A percentile compares a stretch with the other conserved stretches of the same genome.
These are phyloP conservation scores for Monoplex corrugatus DNA, from an alignment of 2,888 invertebrate genomes.

Conservation along the genomic window DNA sequence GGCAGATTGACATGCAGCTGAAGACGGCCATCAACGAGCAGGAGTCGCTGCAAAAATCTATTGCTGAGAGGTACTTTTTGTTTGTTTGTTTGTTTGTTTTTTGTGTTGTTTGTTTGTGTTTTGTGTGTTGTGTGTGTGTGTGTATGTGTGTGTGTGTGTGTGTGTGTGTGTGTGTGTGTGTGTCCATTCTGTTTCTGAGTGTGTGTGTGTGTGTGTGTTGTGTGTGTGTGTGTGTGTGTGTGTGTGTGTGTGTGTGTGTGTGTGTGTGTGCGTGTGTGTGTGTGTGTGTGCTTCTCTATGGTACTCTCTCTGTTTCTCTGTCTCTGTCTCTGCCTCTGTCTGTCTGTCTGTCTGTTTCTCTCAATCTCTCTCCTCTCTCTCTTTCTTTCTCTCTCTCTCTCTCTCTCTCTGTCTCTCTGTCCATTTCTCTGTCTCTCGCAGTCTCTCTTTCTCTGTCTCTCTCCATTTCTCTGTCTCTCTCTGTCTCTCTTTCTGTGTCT, in stretches of 20 bases:
- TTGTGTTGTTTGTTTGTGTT: background rate
- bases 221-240: background rate
- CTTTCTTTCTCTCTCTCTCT: no score
- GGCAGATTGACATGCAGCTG: conserved; percentile 74
- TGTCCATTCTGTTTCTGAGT: no score
- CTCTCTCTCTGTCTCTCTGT: no score
- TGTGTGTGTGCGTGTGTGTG: background rate
- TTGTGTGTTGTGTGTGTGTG: background rate
- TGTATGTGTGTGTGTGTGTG: background rate
- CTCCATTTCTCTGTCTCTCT: no score
- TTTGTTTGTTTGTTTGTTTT: background rate
- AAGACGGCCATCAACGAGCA: conserved; percentile 67
- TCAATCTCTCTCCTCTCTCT: no score
- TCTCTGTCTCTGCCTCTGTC: no score
- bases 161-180: background rate
- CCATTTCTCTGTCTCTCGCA: no score
- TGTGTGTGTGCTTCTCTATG: background rate
- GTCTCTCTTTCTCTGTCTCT: no score
- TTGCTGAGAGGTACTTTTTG: conserved; percentile 66
- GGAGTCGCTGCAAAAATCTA: conserved; percentile 65
- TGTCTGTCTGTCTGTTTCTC: no score
- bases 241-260: background rate
- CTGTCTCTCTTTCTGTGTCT: no score
- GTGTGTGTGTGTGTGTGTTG: no score
- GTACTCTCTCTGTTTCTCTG: background rate